phyloP scores from a whole-genome alignment of 2,888 invertebrate species.

The Nematopogon swammerdamellus region DNA sequence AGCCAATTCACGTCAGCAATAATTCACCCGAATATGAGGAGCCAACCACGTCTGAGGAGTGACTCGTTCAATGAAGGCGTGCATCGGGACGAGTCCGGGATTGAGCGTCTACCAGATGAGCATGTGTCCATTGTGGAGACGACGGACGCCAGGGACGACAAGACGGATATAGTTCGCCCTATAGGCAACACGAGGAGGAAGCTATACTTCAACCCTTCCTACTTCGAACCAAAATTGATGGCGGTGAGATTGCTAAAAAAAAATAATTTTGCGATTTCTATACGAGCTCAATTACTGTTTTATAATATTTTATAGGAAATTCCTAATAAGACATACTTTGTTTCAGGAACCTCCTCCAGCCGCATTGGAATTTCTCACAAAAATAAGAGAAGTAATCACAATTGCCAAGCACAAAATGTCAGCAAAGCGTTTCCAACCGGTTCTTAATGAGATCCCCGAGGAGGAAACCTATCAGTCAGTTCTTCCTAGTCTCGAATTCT shows the following conservation, averaged over 20 bases:
- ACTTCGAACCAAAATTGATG: slow-evolving; percentile 84
- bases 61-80: slow-evolving; percentile 1
- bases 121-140: slow-evolving; percentile 85
- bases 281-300: too few species aligned
- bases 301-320: too few species aligned
- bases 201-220: slow-evolving; percentile 87
- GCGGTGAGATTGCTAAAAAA: slow-evolving; percentile 65
- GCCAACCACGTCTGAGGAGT: slow-evolving; percentile 24
- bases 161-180: slow-evolving; percentile 62
- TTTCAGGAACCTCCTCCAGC: slow-evolving; percentile 86
- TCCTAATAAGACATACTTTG: slow-evolving; percentile 1
- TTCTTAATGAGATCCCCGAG: slow-evolving; percentile 77
- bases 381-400: slow-evolving; percentile 87
- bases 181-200: slow-evolving; percentile 73
- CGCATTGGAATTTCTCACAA: slow-evolving; percentile 82
- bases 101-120: slow-evolving; percentile 77
- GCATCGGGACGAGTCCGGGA: slow-evolving; percentile 54
- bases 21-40: slow-evolving; percentile 60
- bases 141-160: slow-evolving; percentile 61
- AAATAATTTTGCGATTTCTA: too few species aligned
- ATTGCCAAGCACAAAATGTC: slow-evolving; percentile 88
- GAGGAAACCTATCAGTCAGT: slow-evolving; percentile 59
- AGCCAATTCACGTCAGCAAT: slow-evolving; percentile 66
- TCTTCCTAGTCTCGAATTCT: slow-evolving; percentile 47
- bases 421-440: slow-evolving; percentile 75